Percentiles rank a stretch among this genome's conserved stretches.
Conservation (phyloP, 53 echinoderm and acorn worm genomes). For the Echinarachnius parma region DNA sequence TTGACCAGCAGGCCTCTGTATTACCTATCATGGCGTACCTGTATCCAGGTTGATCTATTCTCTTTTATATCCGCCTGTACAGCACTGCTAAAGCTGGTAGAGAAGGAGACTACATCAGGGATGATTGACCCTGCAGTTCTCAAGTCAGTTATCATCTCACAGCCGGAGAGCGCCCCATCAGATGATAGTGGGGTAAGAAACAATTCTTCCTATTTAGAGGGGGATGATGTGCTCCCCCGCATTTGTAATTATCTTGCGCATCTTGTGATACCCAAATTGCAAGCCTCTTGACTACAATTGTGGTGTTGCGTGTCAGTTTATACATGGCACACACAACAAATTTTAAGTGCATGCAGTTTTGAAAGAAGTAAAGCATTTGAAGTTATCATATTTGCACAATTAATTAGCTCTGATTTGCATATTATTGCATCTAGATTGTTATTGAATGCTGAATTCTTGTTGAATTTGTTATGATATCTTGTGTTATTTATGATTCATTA, state of each 20-base stretch:
- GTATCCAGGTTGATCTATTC: too few relatives aligned
- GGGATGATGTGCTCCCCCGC: not conserved
- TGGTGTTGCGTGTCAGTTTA: too few relatives aligned
- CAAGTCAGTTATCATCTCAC: constrained; percentile 78
- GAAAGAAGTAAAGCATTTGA: too few relatives aligned
- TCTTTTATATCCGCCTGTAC: not conserved
- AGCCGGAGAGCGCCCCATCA: constrained; percentile 78
- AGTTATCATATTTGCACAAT: too few relatives aligned
- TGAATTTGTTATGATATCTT: not conserved
- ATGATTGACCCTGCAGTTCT: constrained; percentile 51
- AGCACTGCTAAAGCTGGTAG: constrained; percentile 84
- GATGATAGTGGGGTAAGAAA: constrained; percentile 91
- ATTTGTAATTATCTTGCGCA: not conserved
- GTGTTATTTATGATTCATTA: not conserved
- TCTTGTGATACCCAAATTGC: too few relatives aligned
- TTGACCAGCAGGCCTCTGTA: too few relatives aligned
- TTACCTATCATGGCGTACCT: too few relatives aligned
- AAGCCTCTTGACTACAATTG: too few relatives aligned
- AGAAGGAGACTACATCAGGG: constrained; percentile 72
- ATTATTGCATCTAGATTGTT: not conserved
- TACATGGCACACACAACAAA: too few relatives aligned
- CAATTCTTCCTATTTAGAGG: not conserved
- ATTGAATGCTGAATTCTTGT: too few relatives aligned
- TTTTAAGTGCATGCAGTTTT: too few relatives aligned
- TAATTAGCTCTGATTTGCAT: too few relatives aligned